Percentiles rank a stretch among this genome's conserved stretches.
Evolutionary conservation across 2,888 invertebrate genomes (phyloP).

Genomic region (Archaeoteleia sp.): DNA sequence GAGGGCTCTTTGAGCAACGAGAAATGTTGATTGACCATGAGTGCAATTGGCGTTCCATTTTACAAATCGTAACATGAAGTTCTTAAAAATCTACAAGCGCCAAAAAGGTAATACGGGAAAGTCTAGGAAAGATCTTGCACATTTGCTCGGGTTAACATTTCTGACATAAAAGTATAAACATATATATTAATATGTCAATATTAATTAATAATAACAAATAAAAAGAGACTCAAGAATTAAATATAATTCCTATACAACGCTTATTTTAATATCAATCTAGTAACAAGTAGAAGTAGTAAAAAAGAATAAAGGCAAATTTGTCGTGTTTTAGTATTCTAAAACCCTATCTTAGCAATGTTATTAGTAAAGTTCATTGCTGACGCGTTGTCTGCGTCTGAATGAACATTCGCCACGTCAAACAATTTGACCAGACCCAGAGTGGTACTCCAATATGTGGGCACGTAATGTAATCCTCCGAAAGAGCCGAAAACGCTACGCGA

Average conservation of each 20-base stretch:
- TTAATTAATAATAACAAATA: too few species aligned
- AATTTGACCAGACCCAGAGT: constrained; percentile 56
- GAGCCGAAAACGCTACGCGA: too few species aligned
- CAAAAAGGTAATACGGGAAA: too few species aligned
- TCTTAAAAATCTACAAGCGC: too few species aligned
- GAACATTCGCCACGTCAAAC: constrained; percentile 61
- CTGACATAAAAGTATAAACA: too few species aligned
- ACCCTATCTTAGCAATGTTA: neutral
- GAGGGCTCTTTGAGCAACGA: neutral
- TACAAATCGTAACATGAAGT: neutral
- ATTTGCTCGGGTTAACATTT: too few species aligned
- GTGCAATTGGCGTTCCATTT: neutral
- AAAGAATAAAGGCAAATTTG: too few species aligned
- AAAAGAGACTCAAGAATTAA: too few species aligned
- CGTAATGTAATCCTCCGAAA: constrained; percentile 64
- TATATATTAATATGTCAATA: too few species aligned
- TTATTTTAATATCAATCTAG: too few species aligned
- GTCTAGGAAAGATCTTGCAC: too few species aligned
- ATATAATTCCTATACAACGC: too few species aligned
- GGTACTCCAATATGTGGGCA: constrained; percentile 63
- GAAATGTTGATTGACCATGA: constrained; percentile 4
- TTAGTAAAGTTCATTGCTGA: neutral
- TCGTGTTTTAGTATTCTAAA: neutral
- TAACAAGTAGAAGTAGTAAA: neutral
- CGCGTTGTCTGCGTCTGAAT: constrained; percentile 10